Evolutionary conservation across 2,888 invertebrate species (phyloP), one percentile per base, ranked within the genome.

Genomic region (Cataglyphis altisquamis): DNA sequence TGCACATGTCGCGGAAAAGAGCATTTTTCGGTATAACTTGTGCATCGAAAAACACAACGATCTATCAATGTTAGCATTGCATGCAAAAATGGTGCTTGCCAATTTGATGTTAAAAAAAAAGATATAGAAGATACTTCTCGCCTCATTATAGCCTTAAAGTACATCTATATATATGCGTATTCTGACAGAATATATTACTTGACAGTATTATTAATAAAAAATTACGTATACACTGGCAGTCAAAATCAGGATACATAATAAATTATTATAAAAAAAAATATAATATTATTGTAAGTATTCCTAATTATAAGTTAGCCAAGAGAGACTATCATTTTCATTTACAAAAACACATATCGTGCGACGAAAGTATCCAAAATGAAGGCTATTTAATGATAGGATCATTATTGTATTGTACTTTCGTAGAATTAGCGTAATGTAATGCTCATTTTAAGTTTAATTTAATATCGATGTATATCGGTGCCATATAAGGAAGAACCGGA

Each of bases 351-450:
- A 83, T 82, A 84, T 84, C 73, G 18, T n/a, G 29, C 21, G 25
- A 83, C 45, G n/a, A 67, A 84, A 81, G 29, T 48, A 85, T 85
- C 81, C 73, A 83, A 90, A 85, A 85, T 82, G 78, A 82, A 88
- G 82, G 68, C 83, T 75, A 85, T 64, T 52, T 84, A 55, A 83
- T 21, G 55, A 41, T 60, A 81, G 60, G 6, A 64, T 64, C 48
- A 63, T 3, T 82, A 82, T 81, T 89, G 90, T 89, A 82, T 89
- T 83, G 87, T 83, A 75, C 6, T 72, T n/a, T 72, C 21, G 12
- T 86, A 86, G 83, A 29, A 62, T 36, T 88, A 88, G 55, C 82
- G 62, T 78, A 88, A 84, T 68, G 60, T 39, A 77, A 73, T 80
- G 55, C 39, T 68, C 62, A 83, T 82, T 84, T 84, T 77, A 83